phyloP scores from a whole-genome alignment of 37 sponge, comb jelly and placozoan species.

The Oopsacas minuta region DNA sequence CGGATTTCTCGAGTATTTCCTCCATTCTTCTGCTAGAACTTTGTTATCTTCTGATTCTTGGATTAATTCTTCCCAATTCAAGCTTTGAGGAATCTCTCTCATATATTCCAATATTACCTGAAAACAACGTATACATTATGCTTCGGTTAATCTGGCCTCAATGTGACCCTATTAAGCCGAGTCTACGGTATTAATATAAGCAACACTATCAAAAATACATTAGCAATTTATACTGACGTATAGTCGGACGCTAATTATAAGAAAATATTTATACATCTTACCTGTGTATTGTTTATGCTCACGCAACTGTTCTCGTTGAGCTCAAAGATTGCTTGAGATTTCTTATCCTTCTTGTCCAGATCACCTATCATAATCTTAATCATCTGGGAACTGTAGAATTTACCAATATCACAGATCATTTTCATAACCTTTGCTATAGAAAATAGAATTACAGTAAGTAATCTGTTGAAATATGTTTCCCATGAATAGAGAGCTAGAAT shows the following conservation, averaged over 20 bases:
- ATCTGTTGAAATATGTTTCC: no score
- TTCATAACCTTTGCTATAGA: slow-evolving; percentile 3
- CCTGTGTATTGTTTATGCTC: not conserved
- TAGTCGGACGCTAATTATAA: no score
- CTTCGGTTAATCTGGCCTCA: not conserved
- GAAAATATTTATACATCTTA: no score
- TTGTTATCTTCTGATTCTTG: not conserved
- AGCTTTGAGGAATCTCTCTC: not conserved
- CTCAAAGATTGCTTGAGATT: not conserved
- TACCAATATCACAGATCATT: slow-evolving; percentile 4
- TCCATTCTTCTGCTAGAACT: not conserved
- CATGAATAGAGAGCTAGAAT: no score
- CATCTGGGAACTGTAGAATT: not conserved
- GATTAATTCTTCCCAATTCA: not conserved
- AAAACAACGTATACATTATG: not conserved
- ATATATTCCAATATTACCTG: slow-evolving; percentile 11
- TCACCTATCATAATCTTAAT: not conserved
- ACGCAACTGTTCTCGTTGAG: not conserved
- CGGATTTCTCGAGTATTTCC: not conserved
- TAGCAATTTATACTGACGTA: no score
- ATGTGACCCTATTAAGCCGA: not conserved
- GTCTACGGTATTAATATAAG: not conserved
- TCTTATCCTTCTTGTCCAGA: not conserved
- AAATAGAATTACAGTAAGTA: no score
- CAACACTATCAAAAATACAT: not conserved